Conservation (phyloP, 2,888 invertebrate genomes). For the Hirtodrosophila confusa region DNA sequence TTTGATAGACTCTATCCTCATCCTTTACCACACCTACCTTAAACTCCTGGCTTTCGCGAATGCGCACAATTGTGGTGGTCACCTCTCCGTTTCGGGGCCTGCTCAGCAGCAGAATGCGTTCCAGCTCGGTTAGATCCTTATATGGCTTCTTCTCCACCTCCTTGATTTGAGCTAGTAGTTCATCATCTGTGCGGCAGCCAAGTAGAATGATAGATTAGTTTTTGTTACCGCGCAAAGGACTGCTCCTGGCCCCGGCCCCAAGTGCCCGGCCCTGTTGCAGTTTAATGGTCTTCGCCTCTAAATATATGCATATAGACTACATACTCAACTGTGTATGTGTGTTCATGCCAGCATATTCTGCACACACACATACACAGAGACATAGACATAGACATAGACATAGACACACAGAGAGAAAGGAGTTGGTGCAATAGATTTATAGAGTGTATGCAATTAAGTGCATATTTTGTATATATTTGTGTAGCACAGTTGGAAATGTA, state of each 20-base stretch:
- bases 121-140: slow-evolving; percentile 90
- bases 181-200: slow-evolving; percentile 83
- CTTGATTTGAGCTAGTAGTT: slow-evolving; percentile 87
- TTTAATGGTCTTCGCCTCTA: slow-evolving; percentile 8
- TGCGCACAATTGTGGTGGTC: slow-evolving; percentile 92
- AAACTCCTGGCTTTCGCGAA: slow-evolving; percentile 99
- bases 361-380: slow-evolving; percentile 12
- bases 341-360: slow-evolving; percentile 1
- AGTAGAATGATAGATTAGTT: slow-evolving; percentile 19
- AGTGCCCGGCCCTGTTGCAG: slow-evolving; percentile 12
- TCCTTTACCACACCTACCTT: slow-evolving; percentile 88
- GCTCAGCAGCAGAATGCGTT: slow-evolving; percentile 95
- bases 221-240: not conserved
- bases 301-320: slow-evolving; percentile 10
- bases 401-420: not conserved
- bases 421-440: slow-evolving; percentile 8
- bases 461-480: slow-evolving; percentile 17
- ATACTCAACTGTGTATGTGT: not conserved
- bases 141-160: slow-evolving; percentile 88
- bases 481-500: not conserved
- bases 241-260: too few relatives aligned
- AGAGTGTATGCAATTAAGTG: slow-evolving; percentile 13
- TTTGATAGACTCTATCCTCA: too few relatives aligned
- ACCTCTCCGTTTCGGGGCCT: slow-evolving; percentile 96
- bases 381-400: slow-evolving; percentile 13